Percentiles rank a stretch among this genome's conserved stretches.
These are phyloP conservation scores for Luidia sarsii DNA, from an alignment of 53 echinoderm and acorn worm species.

Conservation along the genomic window DNA sequence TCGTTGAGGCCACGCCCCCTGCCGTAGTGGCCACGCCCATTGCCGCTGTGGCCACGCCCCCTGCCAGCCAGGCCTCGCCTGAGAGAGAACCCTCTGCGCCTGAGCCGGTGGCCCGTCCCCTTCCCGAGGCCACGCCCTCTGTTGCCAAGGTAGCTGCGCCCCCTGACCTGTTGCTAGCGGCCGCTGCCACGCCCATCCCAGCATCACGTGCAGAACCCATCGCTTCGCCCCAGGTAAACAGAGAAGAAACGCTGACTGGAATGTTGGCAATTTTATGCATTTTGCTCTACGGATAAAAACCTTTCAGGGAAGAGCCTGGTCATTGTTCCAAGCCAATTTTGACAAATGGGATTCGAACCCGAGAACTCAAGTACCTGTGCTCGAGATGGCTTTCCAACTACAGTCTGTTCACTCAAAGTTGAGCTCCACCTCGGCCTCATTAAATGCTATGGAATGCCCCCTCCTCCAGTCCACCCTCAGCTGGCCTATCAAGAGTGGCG, in stretches of 20 bases:
- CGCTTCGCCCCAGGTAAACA: not conserved
- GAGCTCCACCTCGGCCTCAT: too few species aligned
- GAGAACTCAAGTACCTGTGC: too few species aligned
- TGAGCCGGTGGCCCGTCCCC: conserved; percentile 3
- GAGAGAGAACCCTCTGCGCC: not conserved
- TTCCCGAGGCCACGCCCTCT: not conserved
- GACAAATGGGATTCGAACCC: too few species aligned
- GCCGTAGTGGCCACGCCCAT: conserved; percentile 27
- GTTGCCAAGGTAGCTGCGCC: conserved; percentile 27
- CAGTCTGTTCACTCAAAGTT: too few species aligned
- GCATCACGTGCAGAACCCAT: not conserved
- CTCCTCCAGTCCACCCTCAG: too few species aligned
- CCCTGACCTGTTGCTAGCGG: conserved; percentile 56
- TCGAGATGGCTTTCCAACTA: too few species aligned
- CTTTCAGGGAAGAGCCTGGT: too few species aligned
- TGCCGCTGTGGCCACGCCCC: not conserved
- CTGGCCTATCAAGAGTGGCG: too few species aligned
- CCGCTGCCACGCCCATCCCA: not conserved
- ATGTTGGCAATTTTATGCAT: too few species aligned
- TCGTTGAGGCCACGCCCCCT: not conserved
- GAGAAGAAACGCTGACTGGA: not conserved
- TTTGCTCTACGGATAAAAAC: too few species aligned
- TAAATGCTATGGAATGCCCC: too few species aligned
- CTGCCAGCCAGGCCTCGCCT: not conserved
- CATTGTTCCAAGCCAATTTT: too few species aligned